Evolutionary conservation across 64 coral and sea anemone species (phyloP), one percentile per base, ranked within the genome.

Genomic region (Stichodactyla helianthus): DNA sequence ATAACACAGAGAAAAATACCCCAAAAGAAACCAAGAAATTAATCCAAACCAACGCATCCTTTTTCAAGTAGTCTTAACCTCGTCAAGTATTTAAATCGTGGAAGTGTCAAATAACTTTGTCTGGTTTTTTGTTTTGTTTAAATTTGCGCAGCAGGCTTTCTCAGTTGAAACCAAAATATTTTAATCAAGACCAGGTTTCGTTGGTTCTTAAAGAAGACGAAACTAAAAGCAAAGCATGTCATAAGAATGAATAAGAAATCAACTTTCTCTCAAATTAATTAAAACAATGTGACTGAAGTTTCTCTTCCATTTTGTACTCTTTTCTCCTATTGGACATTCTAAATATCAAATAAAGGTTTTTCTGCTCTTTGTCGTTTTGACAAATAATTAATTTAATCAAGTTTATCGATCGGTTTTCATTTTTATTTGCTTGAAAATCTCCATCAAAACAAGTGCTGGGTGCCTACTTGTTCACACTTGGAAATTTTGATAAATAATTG

Each of bases 181-280:
- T 27, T 27, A 6, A 77, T 77, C 13, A 5, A 5, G 11, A 10
- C 10, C 10, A 10, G 22, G 13, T 13, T 5, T 60, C 14, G 59
- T 77, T 77, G 31, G 71, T 77, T 27, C 11, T 77, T 7, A 10
- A n/a, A n/a, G 7, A 77, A n/a, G 20, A 44, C 18, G n/a, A 77
- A n/a, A 27, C 31, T 11, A 26, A 25, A 77, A 77, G n/a, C 71
- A 44, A 77, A n/a, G 22, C 31, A 77, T 77, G 71, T 77, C 71
- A 20, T 77, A 77, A 77, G 71, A 77, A 77, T 77, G 31, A 6
- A 77, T 77, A 77, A 60, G 11, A 60, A 77, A 77, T 77, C 5
- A 77, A 27, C 11, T 77, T 77, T 77, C 71, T 26, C 11, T 77
- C 22, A 6, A 11, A 44, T 77, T 27, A 5, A 11, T 11, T 0